Evolutionary conservation across 2,888 invertebrate species (phyloP), one percentile per base, ranked within the genome.

Genomic region (Artemia sinica): DNA sequence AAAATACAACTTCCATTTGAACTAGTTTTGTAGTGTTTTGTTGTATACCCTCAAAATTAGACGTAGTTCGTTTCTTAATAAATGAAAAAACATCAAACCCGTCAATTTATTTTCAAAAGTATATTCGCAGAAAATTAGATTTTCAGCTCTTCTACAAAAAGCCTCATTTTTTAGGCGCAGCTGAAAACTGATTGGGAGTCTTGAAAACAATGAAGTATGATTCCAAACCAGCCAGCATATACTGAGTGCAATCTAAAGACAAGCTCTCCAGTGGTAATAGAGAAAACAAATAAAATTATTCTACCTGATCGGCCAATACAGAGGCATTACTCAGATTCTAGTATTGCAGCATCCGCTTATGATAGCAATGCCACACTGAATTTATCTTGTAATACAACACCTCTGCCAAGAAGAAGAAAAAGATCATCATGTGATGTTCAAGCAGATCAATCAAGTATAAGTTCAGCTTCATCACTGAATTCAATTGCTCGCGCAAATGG

Each of bases 311-410:
- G 63, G 14, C 9, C 28, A 58, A 58, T 58, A n/a, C 63, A 58
- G 63, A 58, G 63, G 28, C 63, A 58, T 11, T 58, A 58, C 63
- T 58, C 63, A 28, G 63, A 58, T 28, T 58, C 63, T n/a, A 58
- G 63, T 58, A 18, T 58, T 18, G 63, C 63, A 28, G 14, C 63
- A 10, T 58, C 63, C 2, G 63, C 63, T n/a, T 58, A 58, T 28
- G 63, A 58, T 8, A 58, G 63, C 12, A 28, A 58, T 28, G 10
- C 63, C 14, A 58, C 63, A n/a, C 14, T 58, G 14, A 58, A 58
- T 58, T 28, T 18, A 28, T 58, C 63, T 18, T 58, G 63, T 11
- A 58, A 58, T 58, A 58, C 63, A 28, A 58, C 63, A n/a, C 63
- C 63, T 10, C 28, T 58, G 28, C 63, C 63, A 8, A 58, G 63